Evolutionary conservation across 2,113 vertebrate genomes (phyloP).

Genomic region (Heteronetta atricapilla): DNA sequence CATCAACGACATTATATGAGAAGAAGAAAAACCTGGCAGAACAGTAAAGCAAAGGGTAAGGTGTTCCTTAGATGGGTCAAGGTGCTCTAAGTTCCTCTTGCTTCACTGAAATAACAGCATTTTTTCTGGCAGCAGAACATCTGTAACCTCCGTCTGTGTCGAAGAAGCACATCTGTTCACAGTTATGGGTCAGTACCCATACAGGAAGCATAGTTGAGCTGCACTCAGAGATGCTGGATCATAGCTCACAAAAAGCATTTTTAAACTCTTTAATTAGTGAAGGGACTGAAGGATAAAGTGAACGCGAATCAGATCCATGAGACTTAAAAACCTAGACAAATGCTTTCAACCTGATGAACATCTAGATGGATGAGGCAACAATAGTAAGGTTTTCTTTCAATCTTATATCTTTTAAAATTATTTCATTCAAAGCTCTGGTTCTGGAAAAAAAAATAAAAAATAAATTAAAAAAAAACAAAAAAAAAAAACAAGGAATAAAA

Average conservation of each 20-base stretch:
- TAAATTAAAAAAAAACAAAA: no score
- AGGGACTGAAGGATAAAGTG: slow-evolving; percentile 57
- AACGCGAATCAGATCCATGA: slow-evolving; percentile 34
- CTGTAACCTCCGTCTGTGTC: slow-evolving; percentile 57
- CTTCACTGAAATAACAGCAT: slow-evolving; percentile 54
- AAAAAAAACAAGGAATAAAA: neutral
- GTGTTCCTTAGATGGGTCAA: slow-evolving; percentile 80
- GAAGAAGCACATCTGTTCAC: slow-evolving; percentile 73
- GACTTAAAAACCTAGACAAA: slow-evolving; percentile 30
- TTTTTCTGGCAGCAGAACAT: slow-evolving; percentile 70
- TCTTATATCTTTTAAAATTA: neutral
- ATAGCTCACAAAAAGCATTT: slow-evolving; percentile 31
- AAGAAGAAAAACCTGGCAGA: slow-evolving; percentile 69
- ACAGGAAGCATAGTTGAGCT: slow-evolving; percentile 20
- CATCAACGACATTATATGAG: slow-evolving; percentile 56
- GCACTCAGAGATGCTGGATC: slow-evolving; percentile 18
- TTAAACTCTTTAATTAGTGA: slow-evolving; percentile 19
- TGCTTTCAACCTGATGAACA: slow-evolving; percentile 6
- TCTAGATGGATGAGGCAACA: neutral
- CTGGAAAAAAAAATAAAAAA: neutral
- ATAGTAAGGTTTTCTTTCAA: neutral
- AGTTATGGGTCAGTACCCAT: slow-evolving; percentile 72
- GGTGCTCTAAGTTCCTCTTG: slow-evolving; percentile 74
- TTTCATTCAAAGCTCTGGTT: neutral
- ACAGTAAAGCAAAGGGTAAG: slow-evolving; percentile 74